Conservation (phyloP, 2,113 vertebrate genomes). For the Muntiacus muntjak region DNA sequence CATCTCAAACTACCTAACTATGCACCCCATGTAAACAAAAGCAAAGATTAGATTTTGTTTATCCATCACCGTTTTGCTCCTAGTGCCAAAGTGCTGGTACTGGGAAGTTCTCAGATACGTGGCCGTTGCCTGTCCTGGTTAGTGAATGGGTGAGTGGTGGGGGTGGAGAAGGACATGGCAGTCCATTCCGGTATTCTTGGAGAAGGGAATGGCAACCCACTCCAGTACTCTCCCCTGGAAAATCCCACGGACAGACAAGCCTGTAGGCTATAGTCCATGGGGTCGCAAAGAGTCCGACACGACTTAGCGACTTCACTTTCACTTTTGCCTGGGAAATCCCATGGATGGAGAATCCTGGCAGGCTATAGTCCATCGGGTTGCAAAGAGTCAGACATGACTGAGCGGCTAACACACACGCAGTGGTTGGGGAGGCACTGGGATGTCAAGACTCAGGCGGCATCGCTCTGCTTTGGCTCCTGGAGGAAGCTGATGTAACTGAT, state of each 20-base stretch:
- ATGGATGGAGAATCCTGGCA: neutral
- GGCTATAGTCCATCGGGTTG: neutral
- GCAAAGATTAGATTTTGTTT: neutral
- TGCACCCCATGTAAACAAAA: neutral
- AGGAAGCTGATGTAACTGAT: neutral
- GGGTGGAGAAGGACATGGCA: neutral
- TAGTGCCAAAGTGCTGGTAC: neutral
- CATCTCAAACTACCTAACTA: neutral
- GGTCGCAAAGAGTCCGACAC: too few species aligned
- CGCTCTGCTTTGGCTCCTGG: fast-evolving
- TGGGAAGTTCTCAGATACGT: fast-evolving
- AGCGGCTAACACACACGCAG: neutral
- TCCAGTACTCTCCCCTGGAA: too few species aligned
- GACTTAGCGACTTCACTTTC: too few species aligned
- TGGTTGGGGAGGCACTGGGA: neutral
- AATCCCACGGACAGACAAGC: too few species aligned
- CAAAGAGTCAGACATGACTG: neutral
- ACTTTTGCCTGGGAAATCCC: neutral
- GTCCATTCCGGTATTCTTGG: neutral
- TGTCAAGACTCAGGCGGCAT: fast-evolving
- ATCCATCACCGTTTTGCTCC: neutral
- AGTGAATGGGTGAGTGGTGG: fast-evolving
- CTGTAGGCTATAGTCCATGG: too few species aligned
- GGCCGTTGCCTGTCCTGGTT: neutral
- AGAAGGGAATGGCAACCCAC: too few species aligned